Evolutionary conservation across 1,140 invertebrate species (phyloP).

Genomic region (Drosophila melanica): DNA sequence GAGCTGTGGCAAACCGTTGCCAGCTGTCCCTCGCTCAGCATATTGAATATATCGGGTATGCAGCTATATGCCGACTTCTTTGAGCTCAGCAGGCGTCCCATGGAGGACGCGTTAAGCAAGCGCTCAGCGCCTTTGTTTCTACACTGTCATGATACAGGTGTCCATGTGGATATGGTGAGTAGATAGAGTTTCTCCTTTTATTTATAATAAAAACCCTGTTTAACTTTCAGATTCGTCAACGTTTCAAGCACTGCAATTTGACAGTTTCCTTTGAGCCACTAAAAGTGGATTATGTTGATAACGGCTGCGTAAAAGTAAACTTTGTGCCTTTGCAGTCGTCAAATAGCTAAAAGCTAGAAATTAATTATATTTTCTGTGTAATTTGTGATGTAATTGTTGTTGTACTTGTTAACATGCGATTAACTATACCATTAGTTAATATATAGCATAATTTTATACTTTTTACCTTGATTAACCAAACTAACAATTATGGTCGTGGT

Average conservation of each 20-base stretch:
- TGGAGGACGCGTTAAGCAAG: not conserved
- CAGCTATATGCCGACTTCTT: conserved; percentile 9
- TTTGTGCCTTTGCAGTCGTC: not conserved
- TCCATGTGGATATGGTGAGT: not conserved
- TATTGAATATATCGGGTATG: conserved; percentile 23
- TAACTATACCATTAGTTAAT: no score
- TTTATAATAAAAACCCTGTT: no score
- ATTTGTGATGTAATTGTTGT: no score
- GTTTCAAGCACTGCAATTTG: conserved; percentile 6
- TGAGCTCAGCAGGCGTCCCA: not conserved
- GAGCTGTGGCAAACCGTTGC: conserved; percentile 23
- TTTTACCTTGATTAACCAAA: no score
- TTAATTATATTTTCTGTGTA: no score
- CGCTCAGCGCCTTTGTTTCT: conserved; percentile 7
- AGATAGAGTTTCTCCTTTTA: not conserved
- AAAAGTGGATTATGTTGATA: not conserved
- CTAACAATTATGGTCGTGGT: no score
- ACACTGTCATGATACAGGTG: not conserved
- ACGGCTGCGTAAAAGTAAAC: not conserved
- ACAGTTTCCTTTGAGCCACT: not conserved
- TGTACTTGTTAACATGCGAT: no score
- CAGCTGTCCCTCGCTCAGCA: not conserved
- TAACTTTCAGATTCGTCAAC: conserved; percentile 1
- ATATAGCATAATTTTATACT: no score
- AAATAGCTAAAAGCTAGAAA: no score